Percentiles rank a stretch among this genome's conserved stretches.
phyloP scores from a whole-genome alignment of 2,797 vertebrate genomes.

The Pseudochromis fuscus region DNA sequence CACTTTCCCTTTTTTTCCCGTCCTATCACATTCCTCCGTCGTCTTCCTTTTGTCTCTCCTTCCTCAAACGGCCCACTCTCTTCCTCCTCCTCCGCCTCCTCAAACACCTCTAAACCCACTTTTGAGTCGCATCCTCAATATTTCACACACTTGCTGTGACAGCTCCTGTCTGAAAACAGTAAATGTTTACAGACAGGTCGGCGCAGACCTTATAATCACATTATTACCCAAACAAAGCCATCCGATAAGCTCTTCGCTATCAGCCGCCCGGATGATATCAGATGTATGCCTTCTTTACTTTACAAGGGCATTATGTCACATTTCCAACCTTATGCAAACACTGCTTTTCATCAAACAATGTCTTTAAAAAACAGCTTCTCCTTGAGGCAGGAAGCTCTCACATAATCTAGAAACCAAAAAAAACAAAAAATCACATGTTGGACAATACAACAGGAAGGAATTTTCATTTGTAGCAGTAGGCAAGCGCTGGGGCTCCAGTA shows the following conservation, averaged over 20 bases:
- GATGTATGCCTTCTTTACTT: slow-evolving; percentile 45
- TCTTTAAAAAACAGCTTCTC: slow-evolving; percentile 46
- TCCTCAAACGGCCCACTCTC: slow-evolving; percentile 52
- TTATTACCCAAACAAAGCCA: slow-evolving; percentile 65
- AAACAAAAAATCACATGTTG: slow-evolving; percentile 70
- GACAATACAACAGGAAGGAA: slow-evolving; percentile 38
- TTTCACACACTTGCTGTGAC: slow-evolving; percentile 40
- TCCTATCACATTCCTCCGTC: slow-evolving; percentile 18
- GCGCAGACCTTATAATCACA: slow-evolving; percentile 61
- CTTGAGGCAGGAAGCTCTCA: slow-evolving; percentile 40
- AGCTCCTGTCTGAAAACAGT: slow-evolving; percentile 59
- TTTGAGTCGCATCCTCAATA: slow-evolving; percentile 38
- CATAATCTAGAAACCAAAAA: slow-evolving; percentile 66
- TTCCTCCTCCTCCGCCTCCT: slow-evolving; percentile 53
- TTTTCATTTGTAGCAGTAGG: slow-evolving; percentile 65
- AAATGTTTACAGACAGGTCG: slow-evolving; percentile 53
- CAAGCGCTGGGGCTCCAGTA: slow-evolving; percentile 32
- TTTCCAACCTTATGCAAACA: slow-evolving; percentile 58
- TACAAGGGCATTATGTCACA: slow-evolving; percentile 59
- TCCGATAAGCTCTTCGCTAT: slow-evolving; percentile 58
- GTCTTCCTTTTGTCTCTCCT: slow-evolving; percentile 38
- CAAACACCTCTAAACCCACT: slow-evolving; percentile 52
- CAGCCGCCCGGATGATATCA: slow-evolving; percentile 58
- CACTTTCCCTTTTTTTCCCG: slow-evolving; percentile 21
- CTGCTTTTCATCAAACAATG: slow-evolving; percentile 58